Conservation (phyloP, 2,888 invertebrate genomes). For the Bellardia bayeri region DNA sequence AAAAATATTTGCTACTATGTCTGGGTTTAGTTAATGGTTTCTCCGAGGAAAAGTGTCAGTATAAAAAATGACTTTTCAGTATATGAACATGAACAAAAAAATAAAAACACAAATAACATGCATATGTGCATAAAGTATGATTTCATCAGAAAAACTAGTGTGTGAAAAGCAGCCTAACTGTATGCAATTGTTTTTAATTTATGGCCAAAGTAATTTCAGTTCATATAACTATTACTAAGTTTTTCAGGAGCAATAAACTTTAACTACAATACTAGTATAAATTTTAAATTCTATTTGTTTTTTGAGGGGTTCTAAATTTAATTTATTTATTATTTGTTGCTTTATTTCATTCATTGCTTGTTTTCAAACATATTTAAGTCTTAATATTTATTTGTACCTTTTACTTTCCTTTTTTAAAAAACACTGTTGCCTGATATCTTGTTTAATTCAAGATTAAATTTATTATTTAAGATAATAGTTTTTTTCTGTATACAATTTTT, state of each 20-base stretch:
- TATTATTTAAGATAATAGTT: neutral
- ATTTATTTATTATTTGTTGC: too few species aligned
- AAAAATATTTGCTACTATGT: conserved; percentile 68
- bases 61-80: conserved; percentile 67
- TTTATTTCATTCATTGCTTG: too few species aligned
- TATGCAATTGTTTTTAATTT: conserved; percentile 63
- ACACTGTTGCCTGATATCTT: too few species aligned
- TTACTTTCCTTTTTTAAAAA: too few species aligned
- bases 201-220: conserved; percentile 29
- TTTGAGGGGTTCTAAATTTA: too few species aligned
- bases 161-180: conserved; percentile 20
- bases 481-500: neutral
- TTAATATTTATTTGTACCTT: too few species aligned
- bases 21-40: conserved; percentile 66
- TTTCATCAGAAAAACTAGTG: neutral
- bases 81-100: conserved; percentile 39
- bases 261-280: too few species aligned
- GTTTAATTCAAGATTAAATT: neutral
- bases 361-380: too few species aligned
- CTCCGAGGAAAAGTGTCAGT: conserved; percentile 64
- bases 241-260: neutral
- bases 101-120: neutral
- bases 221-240: conserved; percentile 18
- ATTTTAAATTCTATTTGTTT: too few species aligned
- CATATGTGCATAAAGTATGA: neutral